phyloP scores from a whole-genome alignment of 2,797 vertebrate genomes.

The Erpetoichthys calabaricus region DNA sequence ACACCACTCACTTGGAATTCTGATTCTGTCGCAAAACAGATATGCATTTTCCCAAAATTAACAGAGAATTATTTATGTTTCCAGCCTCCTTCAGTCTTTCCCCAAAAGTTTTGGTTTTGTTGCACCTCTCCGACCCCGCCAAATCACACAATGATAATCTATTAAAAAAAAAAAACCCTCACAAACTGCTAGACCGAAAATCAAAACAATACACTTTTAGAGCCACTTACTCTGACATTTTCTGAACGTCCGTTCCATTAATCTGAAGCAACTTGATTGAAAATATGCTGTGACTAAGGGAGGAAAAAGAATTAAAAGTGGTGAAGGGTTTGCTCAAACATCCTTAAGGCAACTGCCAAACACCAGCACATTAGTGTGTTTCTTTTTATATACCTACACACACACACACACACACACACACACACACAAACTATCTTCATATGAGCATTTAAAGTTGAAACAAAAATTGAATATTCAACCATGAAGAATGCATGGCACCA shows the following conservation, averaged over 20 bases:
- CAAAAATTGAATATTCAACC: too few species aligned
- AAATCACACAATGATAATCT: conserved; percentile 80
- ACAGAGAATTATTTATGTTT: conserved; percentile 81
- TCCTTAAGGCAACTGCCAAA: too few species aligned
- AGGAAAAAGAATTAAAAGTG: conserved; percentile 1
- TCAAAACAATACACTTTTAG: neutral
- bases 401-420: too few species aligned
- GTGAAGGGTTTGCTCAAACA: too few species aligned
- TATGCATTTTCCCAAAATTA: conserved; percentile 83
- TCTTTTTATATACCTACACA: too few species aligned
- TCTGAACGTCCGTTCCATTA: conserved; percentile 29
- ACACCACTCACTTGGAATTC: conserved; percentile 51
- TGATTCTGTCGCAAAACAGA: conserved; percentile 64
- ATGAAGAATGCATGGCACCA: too few species aligned
- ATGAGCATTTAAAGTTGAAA: too few species aligned
- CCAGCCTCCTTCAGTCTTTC: conserved; percentile 77
- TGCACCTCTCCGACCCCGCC: conserved; percentile 78
- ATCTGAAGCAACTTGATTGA: conserved; percentile 69
- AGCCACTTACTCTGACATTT: conserved; percentile 66
- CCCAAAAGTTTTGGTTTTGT: conserved; percentile 72
- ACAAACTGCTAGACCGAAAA: neutral
- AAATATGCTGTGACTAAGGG: conserved; percentile 75
- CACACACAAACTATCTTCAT: too few species aligned
- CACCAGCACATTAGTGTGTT: too few species aligned
- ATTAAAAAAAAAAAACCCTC: conserved; percentile 8